Conservation (phyloP, 2,113 vertebrate species). For the Ailurus styani region DNA sequence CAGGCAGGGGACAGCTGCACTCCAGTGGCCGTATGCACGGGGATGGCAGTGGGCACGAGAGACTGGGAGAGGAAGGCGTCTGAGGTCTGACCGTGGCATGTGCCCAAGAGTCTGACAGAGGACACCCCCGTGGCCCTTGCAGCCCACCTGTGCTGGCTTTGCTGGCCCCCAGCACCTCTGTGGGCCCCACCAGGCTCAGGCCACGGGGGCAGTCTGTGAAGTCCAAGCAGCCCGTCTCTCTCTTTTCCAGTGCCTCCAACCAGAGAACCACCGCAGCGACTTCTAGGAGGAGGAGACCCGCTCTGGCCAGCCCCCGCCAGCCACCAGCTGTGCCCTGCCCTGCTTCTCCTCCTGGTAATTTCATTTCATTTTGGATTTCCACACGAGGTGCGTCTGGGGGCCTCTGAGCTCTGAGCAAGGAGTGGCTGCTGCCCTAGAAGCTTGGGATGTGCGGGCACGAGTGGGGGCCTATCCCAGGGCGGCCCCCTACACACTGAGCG, state of each 20-base stretch:
- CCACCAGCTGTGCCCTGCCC: background rate
- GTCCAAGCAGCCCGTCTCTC: background rate
- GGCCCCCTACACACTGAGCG: background rate
- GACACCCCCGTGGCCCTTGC: background rate
- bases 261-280: background rate
- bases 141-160: background rate
- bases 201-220: background rate
- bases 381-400: background rate
- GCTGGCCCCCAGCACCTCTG: no score
- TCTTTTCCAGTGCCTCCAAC: background rate
- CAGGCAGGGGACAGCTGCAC: background rate
- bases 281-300: background rate
- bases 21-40: background rate
- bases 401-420: background rate
- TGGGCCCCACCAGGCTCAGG: fast-evolving
- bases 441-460: fast-evolving
- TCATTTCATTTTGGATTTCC: background rate
- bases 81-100: background rate
- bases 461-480: fast-evolving
- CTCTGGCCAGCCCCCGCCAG: background rate
- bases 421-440: background rate
- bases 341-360: conserved; percentile 69
- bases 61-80: background rate
- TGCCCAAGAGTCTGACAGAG: background rate
- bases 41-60: background rate